Evolutionary conservation across 2,888 invertebrate genomes (phyloP), one percentile per base, ranked within the genome.

Genomic region (Rhagophthalmus giganteus): DNA sequence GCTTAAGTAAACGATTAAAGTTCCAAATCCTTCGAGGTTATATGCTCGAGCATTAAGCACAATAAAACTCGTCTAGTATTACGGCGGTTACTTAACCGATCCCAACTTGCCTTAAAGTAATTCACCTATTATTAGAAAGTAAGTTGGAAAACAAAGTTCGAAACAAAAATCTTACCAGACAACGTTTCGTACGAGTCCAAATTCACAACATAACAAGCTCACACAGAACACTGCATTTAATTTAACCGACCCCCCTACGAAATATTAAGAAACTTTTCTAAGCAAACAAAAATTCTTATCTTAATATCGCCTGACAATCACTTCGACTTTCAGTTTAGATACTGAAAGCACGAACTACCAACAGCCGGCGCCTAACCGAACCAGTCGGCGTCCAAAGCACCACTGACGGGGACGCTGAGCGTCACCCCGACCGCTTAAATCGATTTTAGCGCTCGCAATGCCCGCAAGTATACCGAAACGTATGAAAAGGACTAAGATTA

Each of bases 361-460:
- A 37, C 31, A 25, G 20, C 16, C 47, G 42, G 31, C 33, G 42
- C 11, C 37, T 27, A 33, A 47, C 55, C 51, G 53, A 44, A 51
- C 49, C 39, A 24, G 34, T 49, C 54, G 50, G 46, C 56, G 54
- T 49, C 59, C 59, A 54, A 57, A 56, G 58, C 57, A 57, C 58
- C 60, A 62, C 62, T 62, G 57, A 64, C 60, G 47, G 61, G 62
- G 62, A 55, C 51, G 54, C 56, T 59, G 59, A 54, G 50, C 53
- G 55, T 56, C 57, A 52, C 40, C 48, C 52, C 63, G 54, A 59
- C 62, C 54, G 62, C 61, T 61, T 58, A 61, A 62, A 61, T 60
- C 63, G 58, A 67, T 67, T 65, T 62, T 58, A 58, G 59, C 56
- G 57, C 60, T 54, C 54, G 54, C 60, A 52, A 55, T 58, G 57